These are phyloP conservation scores for Clarias fuscus DNA, from an alignment of 2,797 vertebrate genomes.

Conservation along the genomic window DNA sequence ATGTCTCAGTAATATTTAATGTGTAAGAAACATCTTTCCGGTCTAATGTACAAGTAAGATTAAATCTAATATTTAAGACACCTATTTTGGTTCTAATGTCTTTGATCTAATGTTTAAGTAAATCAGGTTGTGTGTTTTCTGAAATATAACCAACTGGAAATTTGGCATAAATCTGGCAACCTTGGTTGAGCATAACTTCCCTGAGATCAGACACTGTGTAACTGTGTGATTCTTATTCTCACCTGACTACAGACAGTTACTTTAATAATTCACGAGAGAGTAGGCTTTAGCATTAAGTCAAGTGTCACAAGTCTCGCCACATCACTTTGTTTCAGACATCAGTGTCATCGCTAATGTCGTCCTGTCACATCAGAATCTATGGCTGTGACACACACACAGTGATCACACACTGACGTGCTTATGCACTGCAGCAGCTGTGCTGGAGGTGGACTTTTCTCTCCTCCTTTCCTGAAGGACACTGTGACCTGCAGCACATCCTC, in stretches of 20 bases:
- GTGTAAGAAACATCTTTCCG: too few relatives aligned
- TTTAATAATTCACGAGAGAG: background rate
- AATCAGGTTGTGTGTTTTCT: background rate
- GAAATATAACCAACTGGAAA: background rate
- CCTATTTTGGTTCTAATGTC: too few relatives aligned
- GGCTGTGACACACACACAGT: background rate
- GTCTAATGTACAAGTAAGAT: too few relatives aligned
- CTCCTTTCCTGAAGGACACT: background rate
- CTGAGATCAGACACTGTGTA: background rate
- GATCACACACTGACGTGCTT: background rate
- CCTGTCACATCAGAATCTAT: too few relatives aligned
- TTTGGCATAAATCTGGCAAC: conserved; percentile 1
- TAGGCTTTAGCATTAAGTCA: background rate
- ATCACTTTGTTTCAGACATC: background rate
- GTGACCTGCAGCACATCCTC: conserved; percentile 9
- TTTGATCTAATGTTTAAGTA: too few relatives aligned
- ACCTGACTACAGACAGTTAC: background rate
- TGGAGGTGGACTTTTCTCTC: background rate
- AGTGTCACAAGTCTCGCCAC: background rate
- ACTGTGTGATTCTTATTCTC: background rate
- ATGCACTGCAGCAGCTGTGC: background rate
- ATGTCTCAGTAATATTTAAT: too few relatives aligned
- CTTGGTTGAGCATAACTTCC: background rate
- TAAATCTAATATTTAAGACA: too few relatives aligned
- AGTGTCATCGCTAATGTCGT: background rate